Evolutionary conservation across 64 coral and sea anemone genomes (phyloP).

Genomic region (Actinia equina): DNA sequence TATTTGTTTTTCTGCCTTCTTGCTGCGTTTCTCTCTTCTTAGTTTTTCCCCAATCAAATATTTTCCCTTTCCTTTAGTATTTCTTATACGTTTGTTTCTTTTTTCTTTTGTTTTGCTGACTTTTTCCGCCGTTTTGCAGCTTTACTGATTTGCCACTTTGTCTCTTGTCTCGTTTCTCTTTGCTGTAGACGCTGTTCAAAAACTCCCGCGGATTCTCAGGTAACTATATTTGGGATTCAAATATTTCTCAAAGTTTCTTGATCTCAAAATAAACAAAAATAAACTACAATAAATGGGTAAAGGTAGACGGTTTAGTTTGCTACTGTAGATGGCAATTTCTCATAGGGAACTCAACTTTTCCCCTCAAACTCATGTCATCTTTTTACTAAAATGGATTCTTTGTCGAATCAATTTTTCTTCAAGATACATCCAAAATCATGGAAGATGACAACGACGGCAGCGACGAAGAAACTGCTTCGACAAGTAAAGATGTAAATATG

Average conservation of each 20-base stretch:
- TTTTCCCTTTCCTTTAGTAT: neutral
- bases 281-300: too few species aligned
- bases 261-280: too few species aligned
- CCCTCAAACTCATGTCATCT: too few species aligned
- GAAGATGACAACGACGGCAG: conserved; percentile 23
- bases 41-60: neutral
- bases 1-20: neutral
- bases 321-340: too few species aligned
- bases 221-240: neutral
- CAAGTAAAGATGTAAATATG: conserved; percentile 11
- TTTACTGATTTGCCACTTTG: neutral
- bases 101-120: neutral
- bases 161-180: neutral
- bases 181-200: neutral
- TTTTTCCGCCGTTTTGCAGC: neutral
- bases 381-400: too few species aligned
- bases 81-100: neutral
- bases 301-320: too few species aligned
- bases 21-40: neutral
- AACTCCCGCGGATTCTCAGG: conserved; percentile 14
- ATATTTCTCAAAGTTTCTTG: too few species aligned
- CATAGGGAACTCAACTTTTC: too few species aligned
- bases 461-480: neutral
- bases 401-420: too few species aligned
- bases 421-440: neutral